Conservation (phyloP, 2,888 invertebrate genomes). For the Microctonus hyperodae region DNA sequence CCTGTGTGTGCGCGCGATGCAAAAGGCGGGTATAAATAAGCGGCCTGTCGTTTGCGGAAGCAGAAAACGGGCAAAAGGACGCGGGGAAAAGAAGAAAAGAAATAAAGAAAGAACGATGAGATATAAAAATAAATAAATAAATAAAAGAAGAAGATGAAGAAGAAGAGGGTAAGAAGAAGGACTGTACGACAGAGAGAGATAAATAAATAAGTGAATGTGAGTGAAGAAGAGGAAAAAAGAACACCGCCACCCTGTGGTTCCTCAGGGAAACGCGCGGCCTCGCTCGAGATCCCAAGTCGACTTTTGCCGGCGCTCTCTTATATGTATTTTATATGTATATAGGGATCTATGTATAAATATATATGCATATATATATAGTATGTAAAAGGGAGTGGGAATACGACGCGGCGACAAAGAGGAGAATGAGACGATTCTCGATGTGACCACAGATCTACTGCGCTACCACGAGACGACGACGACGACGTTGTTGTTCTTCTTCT, state of each 20-base stretch:
- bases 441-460: constrained; percentile 18
- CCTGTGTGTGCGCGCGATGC: constrained; percentile 55
- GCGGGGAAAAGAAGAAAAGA: constrained; percentile 57
- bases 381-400: neutral
- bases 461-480: neutral
- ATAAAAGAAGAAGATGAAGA: constrained; percentile 47
- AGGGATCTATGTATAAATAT: no score
- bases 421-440: constrained; percentile 10
- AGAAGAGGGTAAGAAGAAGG: constrained; percentile 30
- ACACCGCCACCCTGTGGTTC: constrained; percentile 21
- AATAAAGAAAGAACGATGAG: constrained; percentile 52
- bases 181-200: constrained; percentile 58
- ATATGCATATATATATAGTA: neutral
- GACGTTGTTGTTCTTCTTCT: constrained; percentile 11
- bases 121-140: constrained; percentile 28
- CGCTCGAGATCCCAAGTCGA: constrained; percentile 5
- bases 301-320: constrained; percentile 18
- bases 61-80: constrained; percentile 62
- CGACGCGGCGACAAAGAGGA: constrained; percentile 2
- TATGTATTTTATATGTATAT: no score
- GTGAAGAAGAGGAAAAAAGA: constrained; percentile 25
- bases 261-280: constrained; percentile 23
- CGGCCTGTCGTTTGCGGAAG: constrained; percentile 64
- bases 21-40: constrained; percentile 63
- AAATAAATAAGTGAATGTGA: constrained; percentile 57